Evolutionary conservation across 2,888 invertebrate genomes (phyloP).

Genomic region (Cybosia mesomella): DNA sequence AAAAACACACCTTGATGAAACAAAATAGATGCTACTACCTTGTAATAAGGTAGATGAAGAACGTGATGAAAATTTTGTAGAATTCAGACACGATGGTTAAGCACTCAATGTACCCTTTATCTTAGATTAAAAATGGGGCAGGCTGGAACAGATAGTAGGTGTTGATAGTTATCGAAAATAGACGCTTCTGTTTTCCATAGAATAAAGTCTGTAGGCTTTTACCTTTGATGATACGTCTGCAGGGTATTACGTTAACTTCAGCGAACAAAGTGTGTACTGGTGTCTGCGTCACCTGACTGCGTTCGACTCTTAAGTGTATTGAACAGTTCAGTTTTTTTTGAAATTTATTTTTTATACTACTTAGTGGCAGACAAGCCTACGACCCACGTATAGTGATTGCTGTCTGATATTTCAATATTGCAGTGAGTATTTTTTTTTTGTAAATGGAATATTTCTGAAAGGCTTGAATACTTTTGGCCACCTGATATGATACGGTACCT

Average conservation of each 20-base stretch:
- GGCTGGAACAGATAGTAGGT: slow-evolving; percentile 55
- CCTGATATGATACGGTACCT: background rate
- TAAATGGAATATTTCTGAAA: background rate
- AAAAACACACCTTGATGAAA: slow-evolving; percentile 2
- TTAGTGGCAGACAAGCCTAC: no score
- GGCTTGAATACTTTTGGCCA: background rate
- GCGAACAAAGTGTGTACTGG: background rate
- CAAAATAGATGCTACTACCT: slow-evolving; percentile 21
- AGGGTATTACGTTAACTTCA: slow-evolving; percentile 3
- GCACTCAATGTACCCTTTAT: slow-evolving; percentile 85
- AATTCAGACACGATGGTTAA: slow-evolving; percentile 74
- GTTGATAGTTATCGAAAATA: slow-evolving; percentile 56
- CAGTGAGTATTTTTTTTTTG: background rate
- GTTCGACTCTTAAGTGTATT: background rate
- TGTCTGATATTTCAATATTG: background rate
- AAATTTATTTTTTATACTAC: no score
- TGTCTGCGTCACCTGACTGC: background rate
- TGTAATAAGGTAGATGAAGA: slow-evolving; percentile 19
- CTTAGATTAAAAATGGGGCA: slow-evolving; percentile 83
- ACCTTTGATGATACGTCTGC: slow-evolving; percentile 19
- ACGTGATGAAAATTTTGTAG: slow-evolving; percentile 48
- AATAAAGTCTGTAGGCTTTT: slow-evolving; percentile 39
- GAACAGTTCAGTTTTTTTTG: background rate
- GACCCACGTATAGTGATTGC: background rate
- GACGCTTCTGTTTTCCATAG: slow-evolving; percentile 37